Conservation (phyloP, 2,113 vertebrate species). For the Carassius gibelio region DNA sequence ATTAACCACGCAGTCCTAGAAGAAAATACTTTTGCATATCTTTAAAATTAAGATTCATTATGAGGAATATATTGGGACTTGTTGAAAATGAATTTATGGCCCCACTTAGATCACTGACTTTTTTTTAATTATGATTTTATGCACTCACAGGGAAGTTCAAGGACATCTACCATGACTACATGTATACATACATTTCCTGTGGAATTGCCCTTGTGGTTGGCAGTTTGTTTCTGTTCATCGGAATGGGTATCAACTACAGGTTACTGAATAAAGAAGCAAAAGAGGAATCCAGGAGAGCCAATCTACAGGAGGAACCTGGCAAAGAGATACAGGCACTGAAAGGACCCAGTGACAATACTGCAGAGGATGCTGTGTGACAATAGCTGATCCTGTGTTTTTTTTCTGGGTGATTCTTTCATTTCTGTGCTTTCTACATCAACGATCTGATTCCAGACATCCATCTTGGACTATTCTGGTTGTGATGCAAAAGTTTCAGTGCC, state of each 20-base stretch:
- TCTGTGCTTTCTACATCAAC: slow-evolving; percentile 7
- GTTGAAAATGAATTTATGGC: neutral
- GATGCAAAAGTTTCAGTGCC: neutral
- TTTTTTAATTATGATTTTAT: slow-evolving; percentile 17
- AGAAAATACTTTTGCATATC: too few relatives aligned
- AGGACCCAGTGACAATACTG: slow-evolving; percentile 71
- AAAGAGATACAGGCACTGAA: slow-evolving; percentile 64
- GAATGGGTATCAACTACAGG: slow-evolving; percentile 93
- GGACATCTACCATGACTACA: slow-evolving; percentile 89
- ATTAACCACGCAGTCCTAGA: too few relatives aligned
- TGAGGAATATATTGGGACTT: neutral
- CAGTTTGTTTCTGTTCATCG: slow-evolving; percentile 86
- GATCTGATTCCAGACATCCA: neutral
- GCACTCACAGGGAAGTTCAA: slow-evolving; percentile 84
- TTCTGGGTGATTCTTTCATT: neutral
- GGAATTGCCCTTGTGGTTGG: slow-evolving; percentile 84
- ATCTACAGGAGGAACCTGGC: slow-evolving; percentile 71
- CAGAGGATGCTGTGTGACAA: slow-evolving; percentile 83
- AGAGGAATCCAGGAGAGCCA: slow-evolving; percentile 73
- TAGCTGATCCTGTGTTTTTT: neutral
- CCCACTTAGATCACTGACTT: neutral
- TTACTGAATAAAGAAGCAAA: slow-evolving; percentile 86
- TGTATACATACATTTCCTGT: slow-evolving; percentile 91
- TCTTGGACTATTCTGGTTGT: neutral
- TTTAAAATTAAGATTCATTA: too few relatives aligned